A percentile compares a stretch with the other conserved stretches of the same genome.
These are phyloP conservation scores for Apocheima hispidaria DNA, from an alignment of 2,888 invertebrate genomes.

Conservation along the genomic window DNA sequence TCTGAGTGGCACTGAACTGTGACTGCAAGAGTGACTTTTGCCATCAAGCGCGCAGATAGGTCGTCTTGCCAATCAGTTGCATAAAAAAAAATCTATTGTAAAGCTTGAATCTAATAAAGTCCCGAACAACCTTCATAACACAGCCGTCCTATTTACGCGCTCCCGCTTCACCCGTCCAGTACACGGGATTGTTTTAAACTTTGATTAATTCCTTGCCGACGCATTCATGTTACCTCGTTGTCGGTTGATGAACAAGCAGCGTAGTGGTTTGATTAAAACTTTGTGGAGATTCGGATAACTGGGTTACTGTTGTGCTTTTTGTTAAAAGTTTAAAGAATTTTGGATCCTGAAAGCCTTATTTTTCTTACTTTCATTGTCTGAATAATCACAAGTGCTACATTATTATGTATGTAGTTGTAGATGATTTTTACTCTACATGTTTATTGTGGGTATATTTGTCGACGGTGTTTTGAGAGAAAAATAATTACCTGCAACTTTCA, in stretches of 20 bases:
- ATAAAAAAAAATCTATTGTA: no score
- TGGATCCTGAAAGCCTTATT: not conserved
- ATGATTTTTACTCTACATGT: no score
- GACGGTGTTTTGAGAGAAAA: no score
- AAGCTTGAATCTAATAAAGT: not conserved
- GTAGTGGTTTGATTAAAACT: constrained; percentile 59
- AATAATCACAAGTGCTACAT: no score
- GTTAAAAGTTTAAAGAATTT: not conserved
- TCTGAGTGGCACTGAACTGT: no score
- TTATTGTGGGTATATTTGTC: no score
- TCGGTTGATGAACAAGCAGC: constrained; percentile 67
- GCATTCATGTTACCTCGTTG: constrained; percentile 72
- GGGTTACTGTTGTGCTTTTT: constrained; percentile 35
- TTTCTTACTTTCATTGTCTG: no score
- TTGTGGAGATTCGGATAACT: constrained; percentile 37
- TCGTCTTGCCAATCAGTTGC: no score
- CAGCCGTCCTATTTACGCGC: constrained; percentile 38
- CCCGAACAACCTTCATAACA: not conserved
- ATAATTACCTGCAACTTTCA: no score
- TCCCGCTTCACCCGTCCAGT: constrained; percentile 58
- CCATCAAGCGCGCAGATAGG: no score
- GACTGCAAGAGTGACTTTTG: no score
- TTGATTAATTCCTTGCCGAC: constrained; percentile 81
- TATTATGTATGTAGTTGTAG: no score
- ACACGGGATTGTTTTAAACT: constrained; percentile 84